These are phyloP conservation scores for Lithophane ornitopus DNA, from an alignment of 2,888 invertebrate species.

Conservation along the genomic window DNA sequence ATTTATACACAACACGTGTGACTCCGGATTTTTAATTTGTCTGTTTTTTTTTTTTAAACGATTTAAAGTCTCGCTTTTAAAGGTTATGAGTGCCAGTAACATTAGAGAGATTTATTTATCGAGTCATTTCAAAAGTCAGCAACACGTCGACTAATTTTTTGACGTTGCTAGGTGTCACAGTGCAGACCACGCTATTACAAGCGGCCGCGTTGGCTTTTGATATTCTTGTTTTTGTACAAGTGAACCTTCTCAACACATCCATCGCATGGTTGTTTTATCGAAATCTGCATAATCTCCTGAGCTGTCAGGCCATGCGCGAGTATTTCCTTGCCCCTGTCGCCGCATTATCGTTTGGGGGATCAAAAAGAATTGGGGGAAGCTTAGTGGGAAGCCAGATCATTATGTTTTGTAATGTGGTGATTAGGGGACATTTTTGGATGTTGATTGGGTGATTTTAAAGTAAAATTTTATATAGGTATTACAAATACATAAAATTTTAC, in stretches of 20 bases:
- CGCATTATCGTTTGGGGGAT: conserved; percentile 53
- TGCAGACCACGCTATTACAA: background rate
- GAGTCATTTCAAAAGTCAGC: background rate
- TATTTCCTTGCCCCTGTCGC: conserved; percentile 49
- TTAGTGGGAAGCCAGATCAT: conserved; percentile 21
- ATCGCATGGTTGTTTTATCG: conserved; percentile 30
- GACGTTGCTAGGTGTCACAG: background rate
- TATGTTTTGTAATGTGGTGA: conserved; percentile 37
- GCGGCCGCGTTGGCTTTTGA: no score
- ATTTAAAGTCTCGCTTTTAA: background rate
- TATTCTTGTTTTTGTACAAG: background rate
- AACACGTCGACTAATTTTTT: background rate
- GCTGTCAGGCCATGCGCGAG: conserved; percentile 34
- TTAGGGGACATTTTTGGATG: conserved; percentile 29
- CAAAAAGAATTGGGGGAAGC: conserved; percentile 30
- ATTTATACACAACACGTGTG: no score
- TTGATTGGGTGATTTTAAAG: conserved; percentile 11
- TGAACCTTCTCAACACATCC: conserved; percentile 19
- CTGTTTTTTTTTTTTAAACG: no score
- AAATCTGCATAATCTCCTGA: conserved; percentile 63
- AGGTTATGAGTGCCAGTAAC: background rate
- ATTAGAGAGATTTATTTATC: background rate
- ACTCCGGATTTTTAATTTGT: no score
- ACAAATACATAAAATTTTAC: no score
- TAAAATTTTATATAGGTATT: background rate